Evolutionary conservation across 2,113 vertebrate species (phyloP).

Genomic region (Saccopteryx leptura): DNA sequence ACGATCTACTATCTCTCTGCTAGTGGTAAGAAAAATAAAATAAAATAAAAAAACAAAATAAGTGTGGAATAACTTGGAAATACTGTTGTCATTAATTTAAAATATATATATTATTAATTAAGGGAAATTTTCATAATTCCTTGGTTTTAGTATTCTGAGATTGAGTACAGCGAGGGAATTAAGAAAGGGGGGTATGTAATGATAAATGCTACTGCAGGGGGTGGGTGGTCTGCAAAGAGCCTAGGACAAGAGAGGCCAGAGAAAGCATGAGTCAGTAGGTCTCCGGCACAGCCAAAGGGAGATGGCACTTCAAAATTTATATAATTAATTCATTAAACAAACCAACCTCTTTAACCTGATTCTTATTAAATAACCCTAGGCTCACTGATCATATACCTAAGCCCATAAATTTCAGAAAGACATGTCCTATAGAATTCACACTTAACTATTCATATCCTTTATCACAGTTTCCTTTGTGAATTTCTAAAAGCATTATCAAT

Average conservation of each 20-base stretch:
- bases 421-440: background rate
- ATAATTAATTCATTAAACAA: constrained; percentile 4
- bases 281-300: background rate
- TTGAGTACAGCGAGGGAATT: background rate
- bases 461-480: background rate
- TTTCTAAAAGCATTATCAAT: constrained; percentile 33
- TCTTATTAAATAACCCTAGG: constrained; percentile 17
- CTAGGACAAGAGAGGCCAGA: background rate
- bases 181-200: background rate
- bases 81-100: background rate
- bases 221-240: background rate
- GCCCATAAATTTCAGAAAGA: constrained; percentile 23
- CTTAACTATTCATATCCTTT: background rate
- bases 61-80: background rate
- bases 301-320: background rate
- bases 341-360: constrained; percentile 11
- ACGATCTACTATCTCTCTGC: background rate
- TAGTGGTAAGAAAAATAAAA: background rate
- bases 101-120: background rate
- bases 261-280: background rate
- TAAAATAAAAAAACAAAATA: background rate
- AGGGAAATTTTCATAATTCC: constrained; percentile 12
- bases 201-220: background rate
- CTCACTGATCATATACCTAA: background rate
- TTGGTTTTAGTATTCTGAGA: constrained; percentile 43